Percentiles rank a stretch among this genome's conserved stretches.
Evolutionary conservation across 1,140 invertebrate genomes (phyloP).

Genomic region (Sogatella furcifera): DNA sequence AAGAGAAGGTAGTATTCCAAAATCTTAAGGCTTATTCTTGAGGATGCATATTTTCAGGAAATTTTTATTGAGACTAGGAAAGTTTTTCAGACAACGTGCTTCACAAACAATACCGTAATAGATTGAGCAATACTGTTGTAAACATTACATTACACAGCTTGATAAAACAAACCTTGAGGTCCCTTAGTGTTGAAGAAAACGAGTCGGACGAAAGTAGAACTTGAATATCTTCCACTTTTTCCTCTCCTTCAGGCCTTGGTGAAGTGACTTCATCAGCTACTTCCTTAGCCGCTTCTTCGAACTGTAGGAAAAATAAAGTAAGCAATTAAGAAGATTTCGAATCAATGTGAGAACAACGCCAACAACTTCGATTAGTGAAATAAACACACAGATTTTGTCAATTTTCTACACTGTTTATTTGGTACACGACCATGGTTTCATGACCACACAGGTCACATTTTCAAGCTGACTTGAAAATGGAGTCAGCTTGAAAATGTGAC

Average conservation of each 20-base stretch:
- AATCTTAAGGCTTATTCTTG: too few relatives aligned
- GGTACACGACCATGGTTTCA: too few relatives aligned
- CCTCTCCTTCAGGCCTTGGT: slow-evolving; percentile 80
- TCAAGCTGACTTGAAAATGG: too few relatives aligned
- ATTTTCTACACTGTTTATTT: too few relatives aligned
- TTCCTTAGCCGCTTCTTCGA: slow-evolving; percentile 96
- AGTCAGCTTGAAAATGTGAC: too few relatives aligned
- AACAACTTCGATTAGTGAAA: too few relatives aligned
- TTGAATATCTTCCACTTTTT: slow-evolving; percentile 89
- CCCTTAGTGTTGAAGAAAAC: slow-evolving; percentile 67
- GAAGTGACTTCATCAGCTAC: slow-evolving; percentile 94
- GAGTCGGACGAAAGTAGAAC: slow-evolving; percentile 79
- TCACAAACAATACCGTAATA: not conserved
- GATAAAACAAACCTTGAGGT: slow-evolving; percentile 61
- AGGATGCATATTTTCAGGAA: too few relatives aligned
- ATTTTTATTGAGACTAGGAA: not conserved
- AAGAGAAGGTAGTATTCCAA: too few relatives aligned
- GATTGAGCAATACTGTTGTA: not conserved
- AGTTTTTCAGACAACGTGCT: not conserved
- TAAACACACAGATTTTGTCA: too few relatives aligned
- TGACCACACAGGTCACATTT: too few relatives aligned
- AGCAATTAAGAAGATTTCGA: too few relatives aligned
- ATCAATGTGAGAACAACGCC: too few relatives aligned
- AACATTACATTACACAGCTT: not conserved
- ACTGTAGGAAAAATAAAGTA: slow-evolving; percentile 32